Evolutionary conservation across 2,113 vertebrate genomes (phyloP), one percentile per base, ranked within the genome.

Genomic region (Desmodus rotundus): DNA sequence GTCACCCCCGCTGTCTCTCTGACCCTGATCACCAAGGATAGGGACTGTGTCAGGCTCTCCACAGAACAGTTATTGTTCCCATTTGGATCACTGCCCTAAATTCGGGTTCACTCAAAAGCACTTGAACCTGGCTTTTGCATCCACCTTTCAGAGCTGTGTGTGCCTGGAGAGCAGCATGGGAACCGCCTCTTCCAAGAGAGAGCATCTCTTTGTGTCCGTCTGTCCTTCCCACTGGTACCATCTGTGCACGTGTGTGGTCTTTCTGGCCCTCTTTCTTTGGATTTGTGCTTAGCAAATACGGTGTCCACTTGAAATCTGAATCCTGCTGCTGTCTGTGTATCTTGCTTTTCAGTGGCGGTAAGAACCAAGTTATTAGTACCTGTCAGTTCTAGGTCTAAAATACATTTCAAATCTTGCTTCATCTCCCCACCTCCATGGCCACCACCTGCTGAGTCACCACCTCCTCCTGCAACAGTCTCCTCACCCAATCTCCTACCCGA

Each of bases 51-150:
- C 68, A 0, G 7, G 17, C 63, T 38, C 50, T 28, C 58, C 87
- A 93, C 89, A 92, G 89, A 96, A 33, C 16, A 16, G 4, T 24
- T 72, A 36, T 94, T 92, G 76, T 92, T 97, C 76, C 70, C 38
- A 7, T 61, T 80, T 96, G 92, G 84, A 84, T 58, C 38, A 7
- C 58, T 77, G 87, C 80, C 96, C 52, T 72, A 9, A n/a, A 47
- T n/a, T 94, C 26, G 6, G 52, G 47, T 91, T 89, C 85, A 52
- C 77, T 80, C 63, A 19, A 58, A 94, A 90, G 58, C 0, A 1
- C 88, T 76, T 78, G 83, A 45, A 72, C 72, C 65, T 87, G 93
- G 87, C 84, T 45, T 52, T 61, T 0, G 2, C 7, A 19, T 54
- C 52, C 2, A 3, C 22, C 45, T 36, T 80, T 87, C 68, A 31